Percentiles rank a stretch among this genome's conserved stretches.
These are phyloP conservation scores for Epiblema foenella DNA, from an alignment of 2,888 invertebrate species.

Conservation along the genomic window DNA sequence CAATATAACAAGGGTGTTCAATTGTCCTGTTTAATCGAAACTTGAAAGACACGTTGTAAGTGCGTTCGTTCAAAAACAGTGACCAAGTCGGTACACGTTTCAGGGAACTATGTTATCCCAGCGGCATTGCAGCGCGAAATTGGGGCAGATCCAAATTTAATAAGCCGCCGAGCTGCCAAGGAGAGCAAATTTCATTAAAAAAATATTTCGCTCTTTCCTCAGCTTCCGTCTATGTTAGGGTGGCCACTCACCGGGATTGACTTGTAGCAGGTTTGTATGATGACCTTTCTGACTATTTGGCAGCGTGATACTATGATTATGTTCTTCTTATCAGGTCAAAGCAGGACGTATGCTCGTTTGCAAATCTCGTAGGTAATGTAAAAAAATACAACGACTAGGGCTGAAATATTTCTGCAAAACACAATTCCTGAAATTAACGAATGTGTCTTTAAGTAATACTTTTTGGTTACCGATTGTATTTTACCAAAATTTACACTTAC, in stretches of 20 bases:
- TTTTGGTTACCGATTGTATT: not conserved
- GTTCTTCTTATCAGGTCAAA: too few relatives aligned
- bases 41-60: not conserved
- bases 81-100: slow-evolving; percentile 2
- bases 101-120: slow-evolving; percentile 10
- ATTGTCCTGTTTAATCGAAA: not conserved
- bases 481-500: not conserved
- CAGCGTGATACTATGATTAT: too few relatives aligned
- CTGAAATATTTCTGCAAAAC: too few relatives aligned
- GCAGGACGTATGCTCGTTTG: too few relatives aligned
- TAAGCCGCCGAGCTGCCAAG: slow-evolving; percentile 38
- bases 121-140: slow-evolving; percentile 23
- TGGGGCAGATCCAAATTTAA: slow-evolving; percentile 44
- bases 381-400: too few relatives aligned
- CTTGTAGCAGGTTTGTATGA: not conserved
- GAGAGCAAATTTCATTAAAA: slow-evolving; percentile 41
- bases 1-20: too few relatives aligned
- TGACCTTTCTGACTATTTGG: not conserved
- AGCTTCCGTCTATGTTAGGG: slow-evolving; percentile 13
- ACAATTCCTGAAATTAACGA: too few relatives aligned
- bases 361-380: too few relatives aligned
- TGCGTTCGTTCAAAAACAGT: not conserved
- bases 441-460: not conserved
- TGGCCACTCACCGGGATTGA: slow-evolving; percentile 8
- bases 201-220: slow-evolving; percentile 21